Conservation (phyloP, 2,797 vertebrate genomes). For the Catharus ustulatus region DNA sequence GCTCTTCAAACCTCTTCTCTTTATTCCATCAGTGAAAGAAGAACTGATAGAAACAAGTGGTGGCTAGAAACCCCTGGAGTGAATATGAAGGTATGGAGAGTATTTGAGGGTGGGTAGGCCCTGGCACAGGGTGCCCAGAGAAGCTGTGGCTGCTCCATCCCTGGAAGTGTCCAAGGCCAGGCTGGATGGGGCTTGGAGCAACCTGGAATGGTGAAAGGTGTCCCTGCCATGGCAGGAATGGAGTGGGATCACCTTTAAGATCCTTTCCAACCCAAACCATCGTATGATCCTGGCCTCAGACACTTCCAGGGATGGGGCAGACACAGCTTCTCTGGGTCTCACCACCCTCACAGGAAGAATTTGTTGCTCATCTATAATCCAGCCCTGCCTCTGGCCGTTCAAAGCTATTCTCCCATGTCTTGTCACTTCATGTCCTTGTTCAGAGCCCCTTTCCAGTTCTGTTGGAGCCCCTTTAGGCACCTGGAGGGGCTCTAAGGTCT, state of each 20-base stretch:
- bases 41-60: background rate
- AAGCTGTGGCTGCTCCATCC: background rate
- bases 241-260: background rate
- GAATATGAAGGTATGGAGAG: background rate
- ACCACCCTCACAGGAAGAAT: background rate
- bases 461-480: background rate
- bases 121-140: background rate
- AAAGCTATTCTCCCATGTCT: background rate
- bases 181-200: fast-evolving
- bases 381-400: fast-evolving
- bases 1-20: background rate
- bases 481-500: background rate
- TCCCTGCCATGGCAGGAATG: background rate
- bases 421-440: background rate
- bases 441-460: background rate
- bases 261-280: background rate
- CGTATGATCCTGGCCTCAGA: fast-evolving
- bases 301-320: background rate
- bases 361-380: background rate
- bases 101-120: fast-evolving
- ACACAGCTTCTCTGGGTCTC: background rate
- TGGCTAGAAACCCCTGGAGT: background rate
- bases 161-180: background rate
- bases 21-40: background rate
- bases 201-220: fast-evolving